These are phyloP conservation scores for Megathymus violae DNA, from an alignment of 1,140 invertebrate genomes.

Conservation along the genomic window DNA sequence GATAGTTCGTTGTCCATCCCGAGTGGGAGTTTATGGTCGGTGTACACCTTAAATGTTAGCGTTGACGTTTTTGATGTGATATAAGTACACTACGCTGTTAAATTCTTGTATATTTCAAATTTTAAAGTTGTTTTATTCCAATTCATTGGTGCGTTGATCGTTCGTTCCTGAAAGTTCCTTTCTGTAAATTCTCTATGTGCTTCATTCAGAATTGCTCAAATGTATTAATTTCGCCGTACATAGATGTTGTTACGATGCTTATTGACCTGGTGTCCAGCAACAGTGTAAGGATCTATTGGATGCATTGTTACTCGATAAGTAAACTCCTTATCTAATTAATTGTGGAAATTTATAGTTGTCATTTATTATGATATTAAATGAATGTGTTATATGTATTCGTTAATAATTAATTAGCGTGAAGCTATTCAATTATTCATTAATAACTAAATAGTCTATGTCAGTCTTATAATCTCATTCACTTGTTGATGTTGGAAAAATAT, in stretches of 20 bases:
- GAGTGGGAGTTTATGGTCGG: constrained; percentile 61
- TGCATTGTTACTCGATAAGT: too few species aligned
- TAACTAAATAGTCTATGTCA: constrained; percentile 6
- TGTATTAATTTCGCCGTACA: constrained; percentile 54
- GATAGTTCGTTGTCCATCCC: constrained; percentile 64
- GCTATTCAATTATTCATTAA: not conserved
- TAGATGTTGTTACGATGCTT: constrained; percentile 21
- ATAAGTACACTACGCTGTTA: constrained; percentile 69
- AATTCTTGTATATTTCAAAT: constrained; percentile 56
- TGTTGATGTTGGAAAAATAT: constrained; percentile 1
- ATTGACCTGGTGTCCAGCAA: constrained; percentile 13
- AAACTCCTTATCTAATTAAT: constrained; percentile 22
- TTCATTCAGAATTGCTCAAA: constrained; percentile 78
- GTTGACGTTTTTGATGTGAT: constrained; percentile 71
- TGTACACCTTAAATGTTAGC: constrained; percentile 68
- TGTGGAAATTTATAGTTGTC: constrained; percentile 26
- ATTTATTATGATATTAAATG: constrained; percentile 25
- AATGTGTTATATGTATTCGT: constrained; percentile 25
- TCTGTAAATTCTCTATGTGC: constrained; percentile 56
- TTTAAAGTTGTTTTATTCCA: constrained; percentile 61
- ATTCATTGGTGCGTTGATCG: constrained; percentile 56
- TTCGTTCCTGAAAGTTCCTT: constrained; percentile 76
- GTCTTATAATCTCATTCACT: not conserved
- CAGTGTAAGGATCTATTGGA: constrained; percentile 13
- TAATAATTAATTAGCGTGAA: constrained; percentile 17